Evolutionary conservation across 2,797 vertebrate species (phyloP), one percentile per base, ranked within the genome.

Genomic region (Urosaurus nigricauda): DNA sequence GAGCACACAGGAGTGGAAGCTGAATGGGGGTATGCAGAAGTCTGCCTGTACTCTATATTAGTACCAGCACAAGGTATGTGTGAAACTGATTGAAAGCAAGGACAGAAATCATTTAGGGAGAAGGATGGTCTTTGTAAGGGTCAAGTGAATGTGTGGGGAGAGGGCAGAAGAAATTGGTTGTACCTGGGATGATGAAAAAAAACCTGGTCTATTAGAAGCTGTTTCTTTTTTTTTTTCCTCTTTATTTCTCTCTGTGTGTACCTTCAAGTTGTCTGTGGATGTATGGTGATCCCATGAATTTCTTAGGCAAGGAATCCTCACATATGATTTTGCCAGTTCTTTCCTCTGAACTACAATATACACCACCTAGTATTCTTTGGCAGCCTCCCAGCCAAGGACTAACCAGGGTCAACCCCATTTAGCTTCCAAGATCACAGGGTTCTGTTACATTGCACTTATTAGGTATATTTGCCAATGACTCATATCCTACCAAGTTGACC

Each of bases 1-100:
- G 78, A 63, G 78, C 56, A 75, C 78, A 75, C 40, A 75, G 35
- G 58, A 29, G 43, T 51, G 73, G 86, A 81, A 82, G 65, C 14
- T 43, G 80, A 68, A n/a, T n/a, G 29, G 58, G 5, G 81, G 60
- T 78, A 56, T 58, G 63, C 17, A 3, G 75, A 84, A 78, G 16
- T 37, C 47, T 51, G 56, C 68, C 12, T 86, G 58, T 56, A 68
- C 77, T 79, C 13, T 82, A n/a, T 75, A 77, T 75, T 71, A 75
- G 70, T 65, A 58, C 71, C 47, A 82, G 73, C 43, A 40, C 29
- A 82, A 89, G 29, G 71, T 9, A 56, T 26, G n/a, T 16, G 19
- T 82, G 26, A 56, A 53, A 51, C 16, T 81, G 56, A 40, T n/a
- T 75, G 71, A 53, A 87, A 58, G 2, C 16, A 35, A 74, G 51